Base-by-base conservation (phyloP, 1,140 invertebrate species). In the Paramacrobiotus metropolitanus region DNA sequence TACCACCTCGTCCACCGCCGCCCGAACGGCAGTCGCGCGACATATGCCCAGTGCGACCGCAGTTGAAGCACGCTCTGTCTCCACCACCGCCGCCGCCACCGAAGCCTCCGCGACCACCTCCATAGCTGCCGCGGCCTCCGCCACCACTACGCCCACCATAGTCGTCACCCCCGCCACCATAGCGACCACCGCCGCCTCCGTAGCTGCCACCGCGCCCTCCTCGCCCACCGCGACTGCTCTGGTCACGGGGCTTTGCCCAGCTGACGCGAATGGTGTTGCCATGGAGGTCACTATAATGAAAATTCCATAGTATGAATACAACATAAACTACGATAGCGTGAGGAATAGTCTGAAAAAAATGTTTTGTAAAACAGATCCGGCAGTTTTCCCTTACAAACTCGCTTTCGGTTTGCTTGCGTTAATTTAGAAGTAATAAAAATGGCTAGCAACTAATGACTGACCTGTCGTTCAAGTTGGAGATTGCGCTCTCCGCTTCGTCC, bases 391-490 rank as follows among this genome's bases (percentile, higher is more conserved):
- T 40, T 40, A n/a, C n/a, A n/a, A n/a, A n/a, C n/a, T n/a, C n/a
- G n/a, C n/a, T n/a, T n/a, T n/a, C n/a, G n/a, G n/a, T n/a, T n/a
- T n/a, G n/a, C n/a, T n/a, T n/a, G n/a, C n/a, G n/a, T n/a, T n/a
- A n/a, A n/a, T n/a, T n/a, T n/a, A n/a, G n/a, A n/a, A n/a, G n/a
- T n/a, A n/a, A n/a, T n/a, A n/a, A n/a, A n/a, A n/a, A n/a, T n/a
- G n/a, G n/a, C n/a, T n/a, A n/a, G n/a, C n/a, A n/a, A n/a, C n/a
- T n/a, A n/a, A n/a, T n/a, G n/a, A n/a, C 15, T 55, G 4, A 55
- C 48, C 48, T 55, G 48, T 55, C 48, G 28, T 55, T 55, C 4
- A 55, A 24, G 48, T 28, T 55, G 15, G 48, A 55, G 24, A 55
- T 55, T 15, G 15, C 15, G 48, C 28, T 24, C 24, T 55, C 48